Conservation (phyloP, 2,888 invertebrate genomes). For the Lissonota sp. region DNA sequence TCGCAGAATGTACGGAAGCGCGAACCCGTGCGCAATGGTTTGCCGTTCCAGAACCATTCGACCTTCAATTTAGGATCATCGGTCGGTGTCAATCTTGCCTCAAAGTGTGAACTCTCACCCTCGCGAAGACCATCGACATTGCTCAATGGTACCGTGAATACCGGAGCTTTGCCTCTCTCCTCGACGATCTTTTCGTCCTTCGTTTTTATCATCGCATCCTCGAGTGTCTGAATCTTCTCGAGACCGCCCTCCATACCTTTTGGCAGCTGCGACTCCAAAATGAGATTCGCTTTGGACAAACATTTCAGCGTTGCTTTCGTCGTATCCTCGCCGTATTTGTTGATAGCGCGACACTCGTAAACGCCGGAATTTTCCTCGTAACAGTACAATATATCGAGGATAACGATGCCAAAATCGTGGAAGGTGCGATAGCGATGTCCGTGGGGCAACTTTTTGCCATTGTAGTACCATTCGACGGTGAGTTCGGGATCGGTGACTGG, state of each 20-base stretch:
- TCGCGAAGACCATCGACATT: constrained; percentile 95
- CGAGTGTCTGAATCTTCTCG: constrained; percentile 96
- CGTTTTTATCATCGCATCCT: constrained; percentile 93
- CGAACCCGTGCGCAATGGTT: constrained; percentile 94
- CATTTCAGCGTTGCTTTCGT: constrained; percentile 94
- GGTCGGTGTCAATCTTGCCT: constrained; percentile 94
- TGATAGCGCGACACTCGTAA: constrained; percentile 96
- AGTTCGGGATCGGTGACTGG: constrained; percentile 98
- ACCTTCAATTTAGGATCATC: constrained; percentile 96
- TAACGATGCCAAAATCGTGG: constrained; percentile 98
- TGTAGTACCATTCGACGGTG: constrained; percentile 97
- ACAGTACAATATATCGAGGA: constrained; percentile 97
- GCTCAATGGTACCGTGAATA: constrained; percentile 94
- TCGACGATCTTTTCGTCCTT: constrained; percentile 90
- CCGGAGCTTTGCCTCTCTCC: constrained; percentile 93
- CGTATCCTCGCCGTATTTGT: constrained; percentile 94
- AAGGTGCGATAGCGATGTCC: constrained; percentile 98
- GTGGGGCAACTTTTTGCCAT: constrained; percentile 95
- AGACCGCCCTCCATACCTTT: constrained; percentile 98
- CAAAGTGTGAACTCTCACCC: constrained; percentile 96
- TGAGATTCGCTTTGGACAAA: constrained; percentile 94
- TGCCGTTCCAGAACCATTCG: constrained; percentile 98
- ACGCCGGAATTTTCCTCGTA: constrained; percentile 98
- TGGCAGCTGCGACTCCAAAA: constrained; percentile 96
- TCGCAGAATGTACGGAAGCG: constrained; percentile 98